Evolutionary conservation across 2,888 invertebrate genomes (phyloP).

Genomic region (Amphipoea lucens): DNA sequence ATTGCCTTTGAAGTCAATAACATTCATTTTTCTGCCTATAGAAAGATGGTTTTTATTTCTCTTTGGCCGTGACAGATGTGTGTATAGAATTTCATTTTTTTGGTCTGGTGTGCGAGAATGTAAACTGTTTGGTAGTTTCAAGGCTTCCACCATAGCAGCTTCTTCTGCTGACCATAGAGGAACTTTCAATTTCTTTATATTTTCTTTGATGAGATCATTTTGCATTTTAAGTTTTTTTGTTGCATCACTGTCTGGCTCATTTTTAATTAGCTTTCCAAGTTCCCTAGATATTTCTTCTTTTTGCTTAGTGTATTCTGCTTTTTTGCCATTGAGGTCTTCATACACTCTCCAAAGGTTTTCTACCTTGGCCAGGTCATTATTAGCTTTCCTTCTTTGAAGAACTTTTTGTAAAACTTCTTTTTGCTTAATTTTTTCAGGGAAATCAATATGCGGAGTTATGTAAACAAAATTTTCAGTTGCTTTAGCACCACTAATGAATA

Average conservation of each 20-base stretch:
- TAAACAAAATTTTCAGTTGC: constrained; percentile 92
- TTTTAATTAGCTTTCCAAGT: constrained; percentile 85
- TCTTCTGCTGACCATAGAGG: constrained; percentile 94
- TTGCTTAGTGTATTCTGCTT: constrained; percentile 87
- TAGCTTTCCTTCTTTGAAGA: constrained; percentile 88
- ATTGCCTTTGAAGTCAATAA: constrained; percentile 91
- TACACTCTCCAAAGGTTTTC: constrained; percentile 91
- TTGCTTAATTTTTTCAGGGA: constrained; percentile 89
- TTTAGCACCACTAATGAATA: constrained; percentile 93
- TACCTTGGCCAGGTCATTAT: constrained; percentile 89
- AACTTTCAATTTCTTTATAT: constrained; percentile 91
- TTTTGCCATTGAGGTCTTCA: constrained; percentile 88
- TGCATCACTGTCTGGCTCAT: constrained; percentile 78
- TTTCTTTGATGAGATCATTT: constrained; percentile 89
- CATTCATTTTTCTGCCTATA: constrained; percentile 87
- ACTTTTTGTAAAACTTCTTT: constrained; percentile 88
- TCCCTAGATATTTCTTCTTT: constrained; percentile 86
- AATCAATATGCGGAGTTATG: constrained; percentile 92
- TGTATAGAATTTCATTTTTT: constrained; percentile 78
- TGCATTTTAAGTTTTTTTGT: constrained; percentile 90
- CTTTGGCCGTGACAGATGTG: constrained; percentile 73
- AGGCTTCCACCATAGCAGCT: constrained; percentile 91
- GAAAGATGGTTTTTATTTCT: constrained; percentile 88
- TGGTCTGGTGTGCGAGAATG: constrained; percentile 91
- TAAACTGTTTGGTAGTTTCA: constrained; percentile 93